These are phyloP conservation scores for Diachrysia chrysitis DNA, from an alignment of 2,888 invertebrate species.

Conservation along the genomic window DNA sequence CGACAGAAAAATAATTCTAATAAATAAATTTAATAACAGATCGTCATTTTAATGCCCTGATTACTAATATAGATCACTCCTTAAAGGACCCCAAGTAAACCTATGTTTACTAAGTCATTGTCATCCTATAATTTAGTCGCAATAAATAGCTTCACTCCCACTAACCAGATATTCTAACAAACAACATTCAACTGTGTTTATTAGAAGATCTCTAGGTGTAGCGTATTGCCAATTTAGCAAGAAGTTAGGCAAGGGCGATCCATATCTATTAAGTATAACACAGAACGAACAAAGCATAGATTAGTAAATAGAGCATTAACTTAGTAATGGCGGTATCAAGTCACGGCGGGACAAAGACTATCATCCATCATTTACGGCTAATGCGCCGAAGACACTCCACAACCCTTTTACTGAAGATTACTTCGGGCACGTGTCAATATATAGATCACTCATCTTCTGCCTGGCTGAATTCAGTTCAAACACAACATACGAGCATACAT, in stretches of 20 bases:
- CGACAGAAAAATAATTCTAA: too few species aligned
- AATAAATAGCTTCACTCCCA: background rate
- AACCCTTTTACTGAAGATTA: constrained; percentile 78
- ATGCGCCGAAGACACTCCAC: constrained; percentile 74
- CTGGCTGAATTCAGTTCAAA: constrained; percentile 32
- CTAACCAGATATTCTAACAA: background rate
- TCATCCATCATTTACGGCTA: constrained; percentile 84
- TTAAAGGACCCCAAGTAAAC: background rate
- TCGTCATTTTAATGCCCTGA: background rate
- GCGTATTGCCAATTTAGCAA: constrained; percentile 6
- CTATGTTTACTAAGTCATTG: background rate
- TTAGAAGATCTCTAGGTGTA: constrained; percentile 6
- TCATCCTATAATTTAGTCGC: too few species aligned
- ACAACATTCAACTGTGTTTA: constrained; percentile 1
- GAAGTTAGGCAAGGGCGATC: constrained; percentile 9
- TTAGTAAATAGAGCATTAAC: constrained; percentile 42
- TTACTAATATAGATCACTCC: background rate
- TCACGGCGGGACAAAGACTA: constrained; percentile 67
- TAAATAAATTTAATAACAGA: background rate
- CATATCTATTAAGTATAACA: constrained; percentile 27
- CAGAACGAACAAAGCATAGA: constrained; percentile 24
- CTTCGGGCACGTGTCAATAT: constrained; percentile 60
- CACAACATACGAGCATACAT: constrained; percentile 12
- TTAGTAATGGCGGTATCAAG: constrained; percentile 73
- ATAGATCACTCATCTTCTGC: constrained; percentile 66